phyloP scores from a whole-genome alignment of 1,140 invertebrate species.

The Achatina immaculata region DNA sequence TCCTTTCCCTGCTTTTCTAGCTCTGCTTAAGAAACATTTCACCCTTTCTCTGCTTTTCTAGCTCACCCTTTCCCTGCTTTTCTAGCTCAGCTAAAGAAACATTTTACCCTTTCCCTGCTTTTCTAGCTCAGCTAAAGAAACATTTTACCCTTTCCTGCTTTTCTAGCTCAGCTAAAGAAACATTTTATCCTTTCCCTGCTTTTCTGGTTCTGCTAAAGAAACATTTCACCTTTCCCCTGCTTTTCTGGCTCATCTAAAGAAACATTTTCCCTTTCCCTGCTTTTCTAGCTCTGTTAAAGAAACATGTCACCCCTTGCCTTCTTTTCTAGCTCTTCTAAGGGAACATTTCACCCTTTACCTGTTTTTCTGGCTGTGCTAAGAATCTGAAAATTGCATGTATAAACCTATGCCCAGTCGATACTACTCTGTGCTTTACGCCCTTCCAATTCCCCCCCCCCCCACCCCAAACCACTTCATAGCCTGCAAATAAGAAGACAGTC shows the following conservation, averaged over 20 bases:
- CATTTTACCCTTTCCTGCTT: neutral
- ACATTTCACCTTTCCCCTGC: neutral
- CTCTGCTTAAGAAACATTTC: conserved; percentile 5
- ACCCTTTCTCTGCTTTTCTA: neutral
- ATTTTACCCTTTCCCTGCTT: conserved; percentile 7
- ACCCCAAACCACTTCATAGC: neutral
- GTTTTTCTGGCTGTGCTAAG: neutral
- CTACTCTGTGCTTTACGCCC: conserved; percentile 1
- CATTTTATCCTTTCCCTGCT: neutral
- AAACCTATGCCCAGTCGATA: neutral
- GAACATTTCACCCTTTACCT: neutral
- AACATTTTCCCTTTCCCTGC: neutral
- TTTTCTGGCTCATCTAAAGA: neutral
- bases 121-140: neutral
- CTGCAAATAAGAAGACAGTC: no score
- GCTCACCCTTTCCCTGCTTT: conserved; percentile 6
- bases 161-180: neutral
- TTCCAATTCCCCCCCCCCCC: conserved; percentile 3
- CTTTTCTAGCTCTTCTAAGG: neutral
- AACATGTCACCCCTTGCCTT: neutral
- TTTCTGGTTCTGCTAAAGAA: neutral
- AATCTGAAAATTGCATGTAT: neutral
- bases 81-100: conserved; percentile 10
- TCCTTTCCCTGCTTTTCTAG: conserved; percentile 2
- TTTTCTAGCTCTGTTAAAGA: neutral